phyloP scores from a whole-genome alignment of 2,888 invertebrate genomes.

The Cataglyphis livida region DNA sequence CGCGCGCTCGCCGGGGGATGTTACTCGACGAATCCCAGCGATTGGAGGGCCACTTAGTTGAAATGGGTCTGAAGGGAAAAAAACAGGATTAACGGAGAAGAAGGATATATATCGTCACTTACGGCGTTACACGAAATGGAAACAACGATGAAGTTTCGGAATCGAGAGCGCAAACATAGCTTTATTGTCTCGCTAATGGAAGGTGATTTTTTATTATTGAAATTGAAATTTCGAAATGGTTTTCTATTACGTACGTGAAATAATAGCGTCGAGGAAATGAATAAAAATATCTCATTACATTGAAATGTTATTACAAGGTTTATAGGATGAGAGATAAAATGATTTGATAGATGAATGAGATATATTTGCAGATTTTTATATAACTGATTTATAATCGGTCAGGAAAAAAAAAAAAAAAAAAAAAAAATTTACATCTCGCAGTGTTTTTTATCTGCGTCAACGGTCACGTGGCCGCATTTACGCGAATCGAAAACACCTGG shows the following conservation, averaged over 20 bases:
- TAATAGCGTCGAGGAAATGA: not conserved
- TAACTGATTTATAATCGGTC: not conserved
- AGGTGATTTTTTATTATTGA: conserved; percentile 31
- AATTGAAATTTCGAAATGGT: not conserved
- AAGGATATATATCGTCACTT: conserved; percentile 41
- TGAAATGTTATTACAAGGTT: not conserved
- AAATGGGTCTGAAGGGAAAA: conserved; percentile 38
- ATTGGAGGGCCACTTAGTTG: conserved; percentile 49
- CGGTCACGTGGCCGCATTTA: conserved; percentile 45
- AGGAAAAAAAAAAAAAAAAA: no score
- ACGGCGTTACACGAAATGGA: conserved; percentile 7
- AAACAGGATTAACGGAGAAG: conserved; percentile 39
- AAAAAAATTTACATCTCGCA: not conserved
- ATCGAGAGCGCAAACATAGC: conserved; percentile 20
- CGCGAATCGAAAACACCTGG: conserved; percentile 64
- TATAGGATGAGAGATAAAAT: not conserved
- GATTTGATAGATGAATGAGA: not conserved
- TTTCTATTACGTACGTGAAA: not conserved
- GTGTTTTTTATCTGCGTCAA: conserved; percentile 31
- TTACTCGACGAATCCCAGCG: conserved; percentile 47
- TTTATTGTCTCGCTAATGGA: conserved; percentile 44
- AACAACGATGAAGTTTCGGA: conserved; percentile 29
- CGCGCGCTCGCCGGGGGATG: conserved; percentile 25
- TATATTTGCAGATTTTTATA: not conserved
- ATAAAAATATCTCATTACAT: not conserved